Evolutionary conservation across 2,888 invertebrate species (phyloP), one percentile per base, ranked within the genome.

Genomic region (Rhingia rostrata): DNA sequence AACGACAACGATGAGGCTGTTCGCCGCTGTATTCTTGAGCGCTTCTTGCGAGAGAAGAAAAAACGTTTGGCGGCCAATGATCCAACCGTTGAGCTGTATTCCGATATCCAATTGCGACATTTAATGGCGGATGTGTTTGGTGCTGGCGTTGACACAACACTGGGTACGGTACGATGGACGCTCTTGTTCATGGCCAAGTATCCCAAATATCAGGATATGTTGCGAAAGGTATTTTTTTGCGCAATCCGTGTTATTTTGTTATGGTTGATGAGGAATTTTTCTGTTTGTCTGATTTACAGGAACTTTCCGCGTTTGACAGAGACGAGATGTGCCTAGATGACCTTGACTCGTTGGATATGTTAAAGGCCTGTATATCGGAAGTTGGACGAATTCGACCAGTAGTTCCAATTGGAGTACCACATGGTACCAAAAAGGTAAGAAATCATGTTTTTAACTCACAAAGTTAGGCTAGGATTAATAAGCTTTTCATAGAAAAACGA

Each of bases 341-440:
- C 30, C 85, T 91, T 37, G 90, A 91, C 35, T 81, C 87, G 5
- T 78, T 90, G 2, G 88, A 88, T 45, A 89, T 89, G 51, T 84
- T 91, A 63, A 89, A 89, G 91, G 97, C 97, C 10, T 94, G 95
- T 10, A 93, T 97, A 41, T 93, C 94, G 72, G 97, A 97, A 92
- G 93, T 94, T 0, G 96, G 96, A 89, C 93, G 97, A 63, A 94
- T 97, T 47, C 93, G 96, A 33, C 94, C 95, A 0, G 95, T 96
- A 4, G 95, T 96, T 0, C 97, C 97, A 0, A 92, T 96, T 37
- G 97, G 97, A 4, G 95, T 97, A 87, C 97, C 97, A 6, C 97
- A 97, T 89, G 96, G 97, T 47, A 94, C 95, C 4, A 88, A 92
- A 0, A 90, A 93, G 87, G 94, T 91, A 12, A 73, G 49, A 30